Percentiles rank a stretch among this genome's conserved stretches.
Conservation (phyloP, 2,888 invertebrate species). For the Idaea biselata region DNA sequence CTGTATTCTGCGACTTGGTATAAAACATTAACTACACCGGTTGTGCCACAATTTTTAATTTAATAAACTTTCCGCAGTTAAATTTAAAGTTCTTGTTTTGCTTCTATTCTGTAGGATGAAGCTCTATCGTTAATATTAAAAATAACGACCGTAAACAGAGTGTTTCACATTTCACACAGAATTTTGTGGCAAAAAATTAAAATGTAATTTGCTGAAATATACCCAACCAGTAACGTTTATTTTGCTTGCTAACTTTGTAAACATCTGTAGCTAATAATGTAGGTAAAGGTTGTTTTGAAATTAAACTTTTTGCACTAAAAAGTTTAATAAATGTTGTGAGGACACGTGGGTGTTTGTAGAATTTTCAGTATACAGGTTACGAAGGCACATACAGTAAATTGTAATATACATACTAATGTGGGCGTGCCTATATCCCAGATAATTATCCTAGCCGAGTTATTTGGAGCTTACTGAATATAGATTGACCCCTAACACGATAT, state of each 20-base stretch:
- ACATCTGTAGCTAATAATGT: neutral
- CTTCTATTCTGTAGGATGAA: neutral
- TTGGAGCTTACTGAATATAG: neutral
- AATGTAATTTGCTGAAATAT: neutral
- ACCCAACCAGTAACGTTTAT: neutral
- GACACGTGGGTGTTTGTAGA: neutral
- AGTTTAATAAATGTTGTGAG: neutral
- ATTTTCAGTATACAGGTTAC: neutral
- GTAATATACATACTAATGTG: neutral
- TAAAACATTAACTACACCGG: neutral
- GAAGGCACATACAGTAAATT: too few species aligned
- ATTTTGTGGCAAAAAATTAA: neutral
- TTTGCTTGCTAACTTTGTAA: neutral
- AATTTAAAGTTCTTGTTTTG: neutral
- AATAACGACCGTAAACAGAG: neutral
- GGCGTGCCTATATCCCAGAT: neutral
- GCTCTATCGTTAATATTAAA: neutral
- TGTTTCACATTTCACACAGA: neutral
- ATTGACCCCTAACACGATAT: neutral
- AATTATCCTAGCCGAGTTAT: neutral
- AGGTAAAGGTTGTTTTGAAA: neutral
- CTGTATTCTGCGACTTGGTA: neutral
- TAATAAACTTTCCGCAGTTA: neutral
- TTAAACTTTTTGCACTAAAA: neutral
- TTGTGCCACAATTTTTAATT: neutral